Conservation (phyloP, 1,140 invertebrate species). For the Tachypleus tridentatus region DNA sequence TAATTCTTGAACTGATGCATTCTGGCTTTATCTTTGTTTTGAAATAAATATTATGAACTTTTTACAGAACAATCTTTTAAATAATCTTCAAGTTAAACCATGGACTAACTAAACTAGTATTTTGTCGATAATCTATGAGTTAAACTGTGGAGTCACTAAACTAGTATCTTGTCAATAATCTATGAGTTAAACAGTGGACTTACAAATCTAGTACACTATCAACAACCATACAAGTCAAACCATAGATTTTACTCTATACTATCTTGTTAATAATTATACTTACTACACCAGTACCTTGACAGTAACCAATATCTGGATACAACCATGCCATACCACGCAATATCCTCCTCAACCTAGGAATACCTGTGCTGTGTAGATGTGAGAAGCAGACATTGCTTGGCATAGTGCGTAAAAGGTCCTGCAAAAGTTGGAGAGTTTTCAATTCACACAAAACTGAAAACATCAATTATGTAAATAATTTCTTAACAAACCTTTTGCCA, state of each 20-base stretch:
- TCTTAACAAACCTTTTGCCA: too few relatives aligned
- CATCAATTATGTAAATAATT: too few relatives aligned
- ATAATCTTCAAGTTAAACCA: too few relatives aligned
- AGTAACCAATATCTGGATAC: conserved; percentile 97
- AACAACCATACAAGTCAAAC: neutral
- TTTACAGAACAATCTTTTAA: too few relatives aligned
- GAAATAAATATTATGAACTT: too few relatives aligned
- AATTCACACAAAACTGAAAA: too few relatives aligned
- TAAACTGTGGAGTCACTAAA: too few relatives aligned
- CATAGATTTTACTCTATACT: neutral
- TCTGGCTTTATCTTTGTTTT: too few relatives aligned
- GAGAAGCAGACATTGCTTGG: conserved; percentile 97
- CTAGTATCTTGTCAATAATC: conserved; percentile 5
- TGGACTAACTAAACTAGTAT: too few relatives aligned
- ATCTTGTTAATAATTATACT: conserved; percentile 17
- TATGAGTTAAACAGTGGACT: conserved; percentile 7
- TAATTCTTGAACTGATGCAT: too few relatives aligned
- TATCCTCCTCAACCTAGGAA: conserved; percentile 73
- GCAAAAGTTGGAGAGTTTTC: conserved; percentile 10
- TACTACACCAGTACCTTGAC: conserved; percentile 85
- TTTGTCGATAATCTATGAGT: too few relatives aligned
- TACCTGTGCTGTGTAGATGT: conserved; percentile 64
- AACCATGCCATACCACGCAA: conserved; percentile 89
- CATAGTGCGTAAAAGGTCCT: conserved; percentile 86
- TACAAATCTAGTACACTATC: conserved; percentile 3